These are phyloP conservation scores for Thecophora atra DNA, from an alignment of 2,888 invertebrate species.

Conservation along the genomic window DNA sequence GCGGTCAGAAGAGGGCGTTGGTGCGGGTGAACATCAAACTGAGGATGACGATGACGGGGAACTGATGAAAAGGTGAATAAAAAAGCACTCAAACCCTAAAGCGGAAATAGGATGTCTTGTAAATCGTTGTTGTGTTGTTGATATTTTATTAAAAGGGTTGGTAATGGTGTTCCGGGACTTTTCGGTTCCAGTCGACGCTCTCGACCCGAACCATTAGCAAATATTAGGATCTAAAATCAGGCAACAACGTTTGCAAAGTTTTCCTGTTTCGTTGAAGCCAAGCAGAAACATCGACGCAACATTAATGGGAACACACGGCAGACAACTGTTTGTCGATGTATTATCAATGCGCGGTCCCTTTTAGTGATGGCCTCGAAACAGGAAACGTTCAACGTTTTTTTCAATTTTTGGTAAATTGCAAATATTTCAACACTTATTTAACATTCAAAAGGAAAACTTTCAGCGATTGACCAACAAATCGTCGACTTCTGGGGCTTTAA, in stretches of 20 bases:
- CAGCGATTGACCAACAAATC: too few relatives aligned
- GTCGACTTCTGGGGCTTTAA: too few relatives aligned
- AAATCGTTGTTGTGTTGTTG: background rate
- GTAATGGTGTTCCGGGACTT: background rate
- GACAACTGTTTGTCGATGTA: conserved; percentile 6
- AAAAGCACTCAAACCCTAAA: background rate
- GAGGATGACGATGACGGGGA: too few relatives aligned
- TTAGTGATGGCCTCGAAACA: too few relatives aligned
- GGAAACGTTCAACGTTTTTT: too few relatives aligned
- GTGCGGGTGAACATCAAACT: too few relatives aligned
- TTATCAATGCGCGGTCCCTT: background rate
- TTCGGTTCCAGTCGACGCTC: background rate
- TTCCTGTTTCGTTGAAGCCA: conserved; percentile 11
- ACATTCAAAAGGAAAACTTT: too few relatives aligned
- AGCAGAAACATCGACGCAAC: conserved; percentile 20
- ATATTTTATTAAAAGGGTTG: conserved; percentile 12
- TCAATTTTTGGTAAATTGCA: too few relatives aligned
- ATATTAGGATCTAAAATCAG: conserved; percentile 37
- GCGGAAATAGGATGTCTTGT: background rate
- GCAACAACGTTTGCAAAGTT: conserved; percentile 34
- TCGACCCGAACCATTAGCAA: conserved; percentile 33
- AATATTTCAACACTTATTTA: too few relatives aligned
- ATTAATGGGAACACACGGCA: conserved; percentile 34
- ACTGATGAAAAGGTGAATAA: background rate
- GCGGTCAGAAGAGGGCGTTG: too few relatives aligned